A percentile compares a stretch with the other conserved stretches of the same genome.
phyloP scores from a whole-genome alignment of 2,113 vertebrate genomes.

The Procavia capensis region DNA sequence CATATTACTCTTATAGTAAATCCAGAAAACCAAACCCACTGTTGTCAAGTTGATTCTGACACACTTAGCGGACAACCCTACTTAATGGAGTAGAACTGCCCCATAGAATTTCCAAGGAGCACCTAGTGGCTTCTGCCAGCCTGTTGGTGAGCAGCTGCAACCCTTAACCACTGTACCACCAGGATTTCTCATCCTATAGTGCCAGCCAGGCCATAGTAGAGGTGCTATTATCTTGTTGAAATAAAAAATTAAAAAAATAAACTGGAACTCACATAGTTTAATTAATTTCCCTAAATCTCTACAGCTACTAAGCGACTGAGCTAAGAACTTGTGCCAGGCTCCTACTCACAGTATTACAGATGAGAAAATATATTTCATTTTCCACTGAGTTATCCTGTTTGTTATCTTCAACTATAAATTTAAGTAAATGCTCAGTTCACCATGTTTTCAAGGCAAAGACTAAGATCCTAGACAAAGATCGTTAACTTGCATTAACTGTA shows the following conservation, averaged over 20 bases:
- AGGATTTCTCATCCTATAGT: no score
- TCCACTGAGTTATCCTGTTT: background rate
- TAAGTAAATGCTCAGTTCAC: background rate
- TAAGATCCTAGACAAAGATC: background rate
- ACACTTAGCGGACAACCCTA: no score
- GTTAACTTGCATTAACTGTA: background rate
- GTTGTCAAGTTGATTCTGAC: no score
- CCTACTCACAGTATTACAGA: background rate
- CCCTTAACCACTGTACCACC: no score
- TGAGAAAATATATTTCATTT: background rate
- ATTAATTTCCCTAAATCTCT: background rate
- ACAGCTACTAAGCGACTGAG: background rate
- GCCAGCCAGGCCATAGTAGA: no score
- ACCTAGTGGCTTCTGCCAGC: no score
- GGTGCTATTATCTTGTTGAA: background rate
- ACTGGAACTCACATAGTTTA: background rate
- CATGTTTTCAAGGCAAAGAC: background rate
- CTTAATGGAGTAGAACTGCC: no score
- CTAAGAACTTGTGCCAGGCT: background rate
- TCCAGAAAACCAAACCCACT: no score
- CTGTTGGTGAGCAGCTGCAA: no score
- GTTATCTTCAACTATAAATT: background rate
- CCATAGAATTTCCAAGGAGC: no score
- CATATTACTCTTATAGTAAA: no score
- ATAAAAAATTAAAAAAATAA: background rate